Conservation (phyloP, 1,140 invertebrate species). For the Lordiphosa clarofinis region DNA sequence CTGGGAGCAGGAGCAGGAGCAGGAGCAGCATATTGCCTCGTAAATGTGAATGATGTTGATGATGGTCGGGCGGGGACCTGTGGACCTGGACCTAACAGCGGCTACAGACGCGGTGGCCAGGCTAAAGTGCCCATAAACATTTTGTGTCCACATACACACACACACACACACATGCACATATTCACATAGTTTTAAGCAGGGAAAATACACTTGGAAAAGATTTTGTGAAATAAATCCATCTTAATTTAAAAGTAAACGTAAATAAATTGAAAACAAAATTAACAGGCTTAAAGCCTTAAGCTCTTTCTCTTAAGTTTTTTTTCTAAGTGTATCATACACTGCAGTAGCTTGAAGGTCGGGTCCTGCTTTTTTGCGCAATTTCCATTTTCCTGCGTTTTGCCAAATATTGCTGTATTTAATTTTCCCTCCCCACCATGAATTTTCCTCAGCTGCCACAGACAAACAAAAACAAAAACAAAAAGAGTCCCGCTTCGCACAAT, state of each 20-base stretch:
- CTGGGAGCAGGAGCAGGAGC: too few relatives aligned
- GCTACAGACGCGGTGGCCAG: constrained; percentile 17
- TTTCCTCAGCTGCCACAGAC: constrained; percentile 24
- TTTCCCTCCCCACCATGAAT: constrained; percentile 17
- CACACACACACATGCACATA: too few relatives aligned
- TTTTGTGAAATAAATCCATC: too few relatives aligned
- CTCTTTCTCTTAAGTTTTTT: too few relatives aligned
- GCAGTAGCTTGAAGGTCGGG: too few relatives aligned
- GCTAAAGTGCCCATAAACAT: constrained; percentile 73
- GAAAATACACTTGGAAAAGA: too few relatives aligned
- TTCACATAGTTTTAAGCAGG: too few relatives aligned
- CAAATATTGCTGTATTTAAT: constrained; percentile 65
- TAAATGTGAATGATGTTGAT: constrained; percentile 72
- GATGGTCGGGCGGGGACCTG: constrained; percentile 54
- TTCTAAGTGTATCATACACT: too few relatives aligned
- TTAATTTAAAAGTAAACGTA: too few relatives aligned
- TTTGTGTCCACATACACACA: constrained; percentile 34
- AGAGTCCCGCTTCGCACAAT: constrained; percentile 46
- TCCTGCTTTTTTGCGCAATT: not conserved
- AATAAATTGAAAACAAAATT: too few relatives aligned
- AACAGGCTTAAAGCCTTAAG: too few relatives aligned
- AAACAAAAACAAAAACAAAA: constrained; percentile 13
- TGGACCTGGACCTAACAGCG: constrained; percentile 7
- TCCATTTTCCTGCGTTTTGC: constrained; percentile 10
- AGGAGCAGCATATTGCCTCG: constrained; percentile 19